Percentiles rank a stretch among this genome's conserved stretches.
These are phyloP conservation scores for Ectropis grisescens DNA, from an alignment of 1,140 invertebrate species.

Conservation along the genomic window DNA sequence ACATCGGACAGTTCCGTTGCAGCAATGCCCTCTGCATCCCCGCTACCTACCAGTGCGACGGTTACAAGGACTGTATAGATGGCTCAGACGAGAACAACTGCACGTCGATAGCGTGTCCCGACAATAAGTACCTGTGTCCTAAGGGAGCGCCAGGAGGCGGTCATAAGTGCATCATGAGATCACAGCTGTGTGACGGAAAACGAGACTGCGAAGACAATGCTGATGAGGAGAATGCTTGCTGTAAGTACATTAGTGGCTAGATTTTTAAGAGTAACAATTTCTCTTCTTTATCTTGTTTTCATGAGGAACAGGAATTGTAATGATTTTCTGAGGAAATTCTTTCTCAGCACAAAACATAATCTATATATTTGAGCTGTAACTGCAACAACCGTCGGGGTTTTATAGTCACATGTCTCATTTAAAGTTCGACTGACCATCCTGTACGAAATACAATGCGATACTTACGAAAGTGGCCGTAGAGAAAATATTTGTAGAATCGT, in stretches of 20 bases:
- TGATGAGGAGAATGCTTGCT: slow-evolving; percentile 91
- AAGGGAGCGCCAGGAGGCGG: slow-evolving; percentile 76
- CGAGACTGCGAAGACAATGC: slow-evolving; percentile 90
- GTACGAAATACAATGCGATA: too few relatives aligned
- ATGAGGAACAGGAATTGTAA: too few relatives aligned
- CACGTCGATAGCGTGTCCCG: slow-evolving; percentile 89
- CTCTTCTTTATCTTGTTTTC: too few relatives aligned
- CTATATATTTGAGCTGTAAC: too few relatives aligned
- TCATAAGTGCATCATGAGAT: slow-evolving; percentile 89
- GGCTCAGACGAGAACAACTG: slow-evolving; percentile 93
- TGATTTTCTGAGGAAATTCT: background rate
- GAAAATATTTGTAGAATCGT: too few relatives aligned
- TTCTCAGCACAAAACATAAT: too few relatives aligned
- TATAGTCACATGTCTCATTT: too few relatives aligned
- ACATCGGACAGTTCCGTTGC: slow-evolving; percentile 92
- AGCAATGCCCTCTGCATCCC: slow-evolving; percentile 95
- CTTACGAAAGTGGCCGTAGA: too few relatives aligned
- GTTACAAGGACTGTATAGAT: slow-evolving; percentile 87
- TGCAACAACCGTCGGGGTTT: too few relatives aligned
- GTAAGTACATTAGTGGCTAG: slow-evolving; percentile 72
- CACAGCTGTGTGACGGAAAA: slow-evolving; percentile 91
- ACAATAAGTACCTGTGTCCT: slow-evolving; percentile 93
- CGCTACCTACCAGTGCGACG: slow-evolving; percentile 84
- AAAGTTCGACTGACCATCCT: too few relatives aligned
- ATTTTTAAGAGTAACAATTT: too few relatives aligned